These are phyloP conservation scores for Chrysaora quinquecirrha DNA, from an alignment of 30 jellyfish, hydroid and myxozoan genomes.

Conservation along the genomic window DNA sequence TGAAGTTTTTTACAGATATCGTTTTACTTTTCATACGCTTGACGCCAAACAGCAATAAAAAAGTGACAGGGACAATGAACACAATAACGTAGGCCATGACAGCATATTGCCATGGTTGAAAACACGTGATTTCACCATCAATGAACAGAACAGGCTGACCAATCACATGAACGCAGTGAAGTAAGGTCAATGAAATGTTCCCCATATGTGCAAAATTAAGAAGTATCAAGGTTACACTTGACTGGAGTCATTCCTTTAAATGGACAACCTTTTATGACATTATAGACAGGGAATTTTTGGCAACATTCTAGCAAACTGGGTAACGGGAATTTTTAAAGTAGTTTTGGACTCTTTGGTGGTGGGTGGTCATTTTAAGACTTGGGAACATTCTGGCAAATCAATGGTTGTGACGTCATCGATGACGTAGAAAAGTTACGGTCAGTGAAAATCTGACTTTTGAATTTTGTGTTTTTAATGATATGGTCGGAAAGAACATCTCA, in stretches of 20 bases:
- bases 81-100: background rate
- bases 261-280: constrained; percentile 12
- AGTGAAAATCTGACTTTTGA: too few relatives aligned
- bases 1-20: constrained; percentile 8
- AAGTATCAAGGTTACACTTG: constrained; percentile 9
- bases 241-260: constrained; percentile 29
- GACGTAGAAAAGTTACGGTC: too few relatives aligned
- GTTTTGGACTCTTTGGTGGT: too few relatives aligned
- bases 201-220: constrained; percentile 10
- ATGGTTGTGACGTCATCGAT: too few relatives aligned
- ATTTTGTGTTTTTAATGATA: too few relatives aligned
- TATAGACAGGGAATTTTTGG: too few relatives aligned
- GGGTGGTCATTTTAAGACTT: too few relatives aligned
- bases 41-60: background rate
- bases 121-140: constrained; percentile 49
- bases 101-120: constrained; percentile 28
- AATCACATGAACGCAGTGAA: constrained; percentile 15
- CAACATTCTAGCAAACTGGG: too few relatives aligned
- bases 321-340: too few relatives aligned
- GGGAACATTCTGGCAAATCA: too few relatives aligned
- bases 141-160: constrained; percentile 27
- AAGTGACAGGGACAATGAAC: constrained; percentile 13
- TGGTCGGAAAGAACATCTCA: too few relatives aligned
- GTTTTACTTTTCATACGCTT: background rate
- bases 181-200: constrained; percentile 5